These are phyloP conservation scores for Catocala sponsa DNA, from an alignment of 2,888 invertebrate genomes.

Conservation along the genomic window DNA sequence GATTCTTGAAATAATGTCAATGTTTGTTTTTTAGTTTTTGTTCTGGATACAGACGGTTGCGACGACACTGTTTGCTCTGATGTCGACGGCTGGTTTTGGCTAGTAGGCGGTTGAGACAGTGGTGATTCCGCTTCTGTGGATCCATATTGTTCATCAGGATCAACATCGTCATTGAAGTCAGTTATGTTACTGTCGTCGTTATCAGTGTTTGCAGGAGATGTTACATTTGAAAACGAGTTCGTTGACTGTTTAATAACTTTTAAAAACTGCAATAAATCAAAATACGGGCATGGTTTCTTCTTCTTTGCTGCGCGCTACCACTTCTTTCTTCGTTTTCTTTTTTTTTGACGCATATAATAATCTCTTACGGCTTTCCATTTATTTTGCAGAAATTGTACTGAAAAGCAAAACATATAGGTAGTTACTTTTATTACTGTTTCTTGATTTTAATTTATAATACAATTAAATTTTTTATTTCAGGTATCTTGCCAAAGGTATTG, in stretches of 20 bases:
- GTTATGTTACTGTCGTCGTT: too few species aligned
- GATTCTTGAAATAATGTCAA: conserved; percentile 30
- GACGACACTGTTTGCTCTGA: conserved; percentile 12
- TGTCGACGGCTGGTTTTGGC: conserved; percentile 5
- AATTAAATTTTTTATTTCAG: conserved; percentile 21
- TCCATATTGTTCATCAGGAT: too few species aligned
- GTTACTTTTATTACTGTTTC: too few species aligned
- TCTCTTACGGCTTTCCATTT: conserved; percentile 18
- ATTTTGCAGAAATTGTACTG: too few species aligned
- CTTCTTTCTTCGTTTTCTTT: conserved; percentile 12
- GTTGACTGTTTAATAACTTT: conserved; percentile 18
- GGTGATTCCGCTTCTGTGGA: too few species aligned
- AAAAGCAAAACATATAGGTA: too few species aligned
- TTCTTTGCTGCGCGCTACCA: conserved; percentile 23
- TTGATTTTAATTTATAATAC: too few species aligned
- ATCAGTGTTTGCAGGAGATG: conserved; percentile 16
- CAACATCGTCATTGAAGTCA: too few species aligned
- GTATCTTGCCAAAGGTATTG: conserved; percentile 18
- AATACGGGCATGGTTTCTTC: conserved; percentile 18
- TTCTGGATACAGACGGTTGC: too few species aligned
- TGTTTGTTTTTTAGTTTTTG: conserved; percentile 13
- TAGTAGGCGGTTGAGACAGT: conserved; percentile 19
- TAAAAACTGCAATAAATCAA: conserved; percentile 22
- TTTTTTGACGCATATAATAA: conserved; percentile 16
- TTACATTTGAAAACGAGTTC: conserved; percentile 12